These are phyloP conservation scores for Lasioglossum vierecki DNA, from an alignment of 2,888 invertebrate genomes.

Conservation along the genomic window DNA sequence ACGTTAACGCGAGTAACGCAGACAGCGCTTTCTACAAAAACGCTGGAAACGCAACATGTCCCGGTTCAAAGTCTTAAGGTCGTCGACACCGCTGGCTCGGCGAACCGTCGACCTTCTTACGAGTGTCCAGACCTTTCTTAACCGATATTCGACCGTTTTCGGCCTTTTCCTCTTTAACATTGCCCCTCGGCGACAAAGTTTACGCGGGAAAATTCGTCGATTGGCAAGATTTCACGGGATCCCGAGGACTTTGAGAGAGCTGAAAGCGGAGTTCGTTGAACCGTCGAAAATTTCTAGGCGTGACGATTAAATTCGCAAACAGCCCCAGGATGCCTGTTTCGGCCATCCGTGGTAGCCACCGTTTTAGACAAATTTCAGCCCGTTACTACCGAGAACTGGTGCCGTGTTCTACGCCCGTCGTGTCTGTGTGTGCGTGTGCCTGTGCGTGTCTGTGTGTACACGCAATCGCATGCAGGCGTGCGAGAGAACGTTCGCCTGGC, in stretches of 20 bases:
- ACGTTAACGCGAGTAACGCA: constrained; percentile 44
- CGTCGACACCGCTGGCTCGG: constrained; percentile 63
- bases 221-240: background rate
- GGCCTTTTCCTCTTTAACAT: background rate
- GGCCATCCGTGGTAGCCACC: background rate
- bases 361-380: constrained; percentile 45
- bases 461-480: constrained; percentile 54
- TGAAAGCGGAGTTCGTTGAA: constrained; percentile 1
- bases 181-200: background rate
- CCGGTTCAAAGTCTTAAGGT: constrained; percentile 71
- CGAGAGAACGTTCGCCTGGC: constrained; percentile 22
- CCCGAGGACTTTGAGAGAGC: background rate
- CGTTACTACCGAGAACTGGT: constrained; percentile 48
- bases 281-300: background rate
- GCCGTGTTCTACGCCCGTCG: background rate
- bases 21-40: constrained; percentile 69
- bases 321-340: background rate
- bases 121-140: constrained; percentile 70
- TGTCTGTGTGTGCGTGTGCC: no score
- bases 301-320: constrained; percentile 13
- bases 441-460: constrained; percentile 11
- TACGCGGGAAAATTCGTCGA: background rate
- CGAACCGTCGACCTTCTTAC: constrained; percentile 72
- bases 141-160: constrained; percentile 48
- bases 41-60: constrained; percentile 69